Base-by-base conservation (phyloP, 2,797 vertebrate genomes). In the Urophycis tenuis region DNA sequence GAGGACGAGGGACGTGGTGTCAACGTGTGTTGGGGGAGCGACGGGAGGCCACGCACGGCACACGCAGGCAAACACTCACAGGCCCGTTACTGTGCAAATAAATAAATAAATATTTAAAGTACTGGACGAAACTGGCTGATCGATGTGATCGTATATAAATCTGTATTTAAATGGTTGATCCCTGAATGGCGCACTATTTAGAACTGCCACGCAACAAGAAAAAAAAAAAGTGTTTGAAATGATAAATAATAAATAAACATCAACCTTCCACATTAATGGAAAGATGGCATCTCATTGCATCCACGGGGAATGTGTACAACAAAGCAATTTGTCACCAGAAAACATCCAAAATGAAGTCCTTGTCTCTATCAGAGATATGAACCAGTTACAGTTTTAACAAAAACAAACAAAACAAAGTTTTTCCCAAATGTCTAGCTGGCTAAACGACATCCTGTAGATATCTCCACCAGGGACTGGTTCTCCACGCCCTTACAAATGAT, bases 101-200 rank as follows among this genome's bases (percentile, higher is more conserved):
- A 89, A 93, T 90, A 91, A 89, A 92, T 91, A 93, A 91, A 90
- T 91, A 91, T 29, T 64, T 79, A 36, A 81, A 79, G 69, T 60
- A 25, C n/a, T 25, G 53, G 31, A 83, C 67, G 41, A 74, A 74
- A 74, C 84, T 74, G 77, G 75, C 73, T 71, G 67, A 33, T 76
- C 81, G 76, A 49, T 30, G 25, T 60, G 29, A 29, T 67, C 29
- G 7, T 60, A 60, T 60, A 49, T 49, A 10, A 17, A 64, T 73
- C 72, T 69, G 14, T 53, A 75, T 31, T 41, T 64, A 75, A 71
- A 73, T 31, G 74, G 36, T 71, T 83, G 80, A 74, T 88, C 84
- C 87, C 84, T 85, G 80, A 86, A 81, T 73, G 77, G 25, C 86
- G 82, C 78, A 53, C 32, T 25, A 34, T 53, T 53, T 34, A 33